Base-by-base conservation (phyloP, 2,113 vertebrate species). In the Petroica traversi region DNA sequence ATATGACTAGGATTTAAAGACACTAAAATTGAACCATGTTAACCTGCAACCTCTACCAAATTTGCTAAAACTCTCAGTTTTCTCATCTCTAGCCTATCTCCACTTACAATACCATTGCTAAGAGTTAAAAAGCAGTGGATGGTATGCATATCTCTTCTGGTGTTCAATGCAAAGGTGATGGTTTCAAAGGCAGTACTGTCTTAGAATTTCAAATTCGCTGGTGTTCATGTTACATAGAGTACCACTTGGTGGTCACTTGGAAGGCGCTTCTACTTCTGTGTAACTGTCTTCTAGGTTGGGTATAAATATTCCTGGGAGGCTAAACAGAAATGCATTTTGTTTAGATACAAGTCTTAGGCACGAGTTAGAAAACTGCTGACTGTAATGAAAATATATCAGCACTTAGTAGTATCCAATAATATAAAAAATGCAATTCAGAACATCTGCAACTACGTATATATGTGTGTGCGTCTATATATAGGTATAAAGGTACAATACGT, bases 301-400 rank as follows among this genome's bases (percentile, higher is more conserved):
- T 98, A 98, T 96, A 98, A 98, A 98, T 97, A 97, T 97, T 97
- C 93, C 92, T 97, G 96, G 95, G 97, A 98, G 97, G 97, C 98
- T 97, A 98, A 98, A 98, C 98, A 98, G 97, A 97, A 97, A 98
- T 97, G 96, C 93, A 71, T 98, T 97, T 97, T 29, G 41, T 98
- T 97, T 97, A 97, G 97, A 95, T 97, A 97, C 97, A 97, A 98
- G 97, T 98, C 97, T 98, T 98, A 98, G 98, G 98, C 98, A 98
- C 98, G 15, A 97, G 96, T 97, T 98, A 97, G 95, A 98, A 97
- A 98, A 98, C 92, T 92, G 98, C 98, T 98, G 98, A 98, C 96
- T 79, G 71, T 97, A 93, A 97, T 95, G 97, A 98, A 98, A 98
- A 98, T 98, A 98, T 85, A 98, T 98, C 98, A 98, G 98, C 98